These are phyloP conservation scores for Mayetiola destructor DNA, from an alignment of 2,888 invertebrate species.

Conservation along the genomic window DNA sequence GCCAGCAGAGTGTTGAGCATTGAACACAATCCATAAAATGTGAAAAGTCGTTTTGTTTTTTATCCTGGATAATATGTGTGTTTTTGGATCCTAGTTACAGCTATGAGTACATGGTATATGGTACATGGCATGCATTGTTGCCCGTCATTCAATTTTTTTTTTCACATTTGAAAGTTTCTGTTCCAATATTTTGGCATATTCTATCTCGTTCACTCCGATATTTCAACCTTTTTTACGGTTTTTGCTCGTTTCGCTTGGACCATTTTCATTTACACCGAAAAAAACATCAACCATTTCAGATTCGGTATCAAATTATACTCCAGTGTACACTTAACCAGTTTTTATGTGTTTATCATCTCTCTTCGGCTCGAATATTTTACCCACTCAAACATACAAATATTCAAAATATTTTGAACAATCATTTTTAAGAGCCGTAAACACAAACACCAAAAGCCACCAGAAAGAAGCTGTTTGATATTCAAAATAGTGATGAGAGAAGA, in stretches of 20 bases:
- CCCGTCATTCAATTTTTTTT: neutral
- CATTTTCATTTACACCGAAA: neutral
- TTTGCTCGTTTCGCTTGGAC: neutral
- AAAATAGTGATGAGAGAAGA: too few species aligned
- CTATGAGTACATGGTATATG: too few species aligned
- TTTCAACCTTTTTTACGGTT: neutral
- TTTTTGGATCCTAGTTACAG: too few species aligned
- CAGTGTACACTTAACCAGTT: neutral
- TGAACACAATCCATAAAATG: neutral
- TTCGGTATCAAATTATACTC: neutral
- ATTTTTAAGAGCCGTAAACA: neutral
- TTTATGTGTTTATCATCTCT: neutral
- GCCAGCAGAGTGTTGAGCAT: neutral
- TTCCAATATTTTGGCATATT: neutral
- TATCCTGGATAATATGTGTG: too few species aligned
- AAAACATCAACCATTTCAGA: neutral
- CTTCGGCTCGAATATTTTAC: neutral
- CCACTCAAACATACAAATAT: neutral
- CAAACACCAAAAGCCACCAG: neutral
- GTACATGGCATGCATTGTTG: slow-evolving; percentile 1
- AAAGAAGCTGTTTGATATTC: neutral
- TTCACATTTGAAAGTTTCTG: neutral
- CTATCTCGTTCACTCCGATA: neutral
- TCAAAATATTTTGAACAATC: neutral
- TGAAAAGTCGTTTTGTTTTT: neutral